Base-by-base conservation (phyloP, 30 jellyfish, hydroid and myxozoan genomes). In the Cassiopea andromeda region DNA sequence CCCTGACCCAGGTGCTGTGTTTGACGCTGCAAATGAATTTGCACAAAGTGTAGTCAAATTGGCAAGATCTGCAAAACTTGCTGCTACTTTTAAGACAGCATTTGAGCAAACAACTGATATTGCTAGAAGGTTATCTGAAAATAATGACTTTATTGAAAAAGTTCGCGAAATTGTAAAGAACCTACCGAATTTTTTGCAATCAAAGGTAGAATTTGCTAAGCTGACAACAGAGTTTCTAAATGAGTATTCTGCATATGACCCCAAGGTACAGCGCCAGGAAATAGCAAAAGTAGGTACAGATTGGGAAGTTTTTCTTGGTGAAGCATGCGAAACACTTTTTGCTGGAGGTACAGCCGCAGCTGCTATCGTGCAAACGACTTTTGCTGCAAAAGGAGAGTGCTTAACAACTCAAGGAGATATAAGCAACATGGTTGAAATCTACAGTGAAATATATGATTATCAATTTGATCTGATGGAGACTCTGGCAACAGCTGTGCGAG, bases 391-490 rank as follows among this genome's bases (percentile, higher is more conserved):
- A 15, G 96, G 91, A 19, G 78, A 78, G 10, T 88, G 96, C 45
- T 14, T 79, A 47, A 82, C 68, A 59, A 88, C 96, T 1, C 78
- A 88, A 16, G 87, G 79, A 19, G 67, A 78, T 2, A 81, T 81
- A 17, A 50, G 78, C 45, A 48, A 58, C 38, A 60, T 88, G 89
- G 68, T 88, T 60, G 89, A 82, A 45, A 60, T 73, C 27, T 81
- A 19, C 19, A 38, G 82, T 2, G 96, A 88, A 64, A 88, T 79
- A 17, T 88, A 88, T 60, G 87, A 80, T 43, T 88, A 6, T 76
- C 96, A 88, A 71, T 88, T 88, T 73, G 96, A 88, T 27, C 61
- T 88, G 82, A 88, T 88, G 88, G 96, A 88, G 88, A 69, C 96
- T n/a, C 87, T 88, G 2, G 96, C 96, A 47, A 72, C 83, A 16